phyloP scores from a whole-genome alignment of 92 coral and sea anemone species.

The Parazoanthus swiftii region DNA sequence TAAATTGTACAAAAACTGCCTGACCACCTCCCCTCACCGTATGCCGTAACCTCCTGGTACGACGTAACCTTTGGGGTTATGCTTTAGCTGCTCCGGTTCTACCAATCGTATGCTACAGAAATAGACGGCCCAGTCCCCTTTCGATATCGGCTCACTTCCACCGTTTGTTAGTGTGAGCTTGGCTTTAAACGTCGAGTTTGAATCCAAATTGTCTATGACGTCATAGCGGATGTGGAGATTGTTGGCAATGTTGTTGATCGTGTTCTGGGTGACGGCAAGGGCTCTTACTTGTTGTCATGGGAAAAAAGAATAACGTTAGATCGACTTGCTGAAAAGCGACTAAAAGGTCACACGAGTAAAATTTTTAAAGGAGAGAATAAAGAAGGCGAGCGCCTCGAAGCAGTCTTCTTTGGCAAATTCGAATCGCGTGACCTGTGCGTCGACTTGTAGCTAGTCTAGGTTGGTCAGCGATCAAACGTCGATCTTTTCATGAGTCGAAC shows the following conservation, averaged over 20 bases:
- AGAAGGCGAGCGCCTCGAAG: no score
- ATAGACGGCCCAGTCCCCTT: constrained; percentile 86
- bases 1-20: no score
- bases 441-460: no score
- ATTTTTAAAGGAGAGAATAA: no score
- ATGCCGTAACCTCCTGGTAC: constrained; percentile 79
- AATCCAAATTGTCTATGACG: constrained; percentile 69
- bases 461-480: not conserved
- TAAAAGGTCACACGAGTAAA: not conserved
- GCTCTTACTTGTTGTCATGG: not conserved
- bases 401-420: no score
- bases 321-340: not conserved
- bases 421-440: no score
- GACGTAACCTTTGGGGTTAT: constrained; percentile 74
- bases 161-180: constrained; percentile 73
- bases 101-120: constrained; percentile 82
- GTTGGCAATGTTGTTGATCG: constrained; percentile 68
- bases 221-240: constrained; percentile 72
- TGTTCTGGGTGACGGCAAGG: constrained; percentile 53
- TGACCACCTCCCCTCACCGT: constrained; percentile 13
- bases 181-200: constrained; percentile 38
- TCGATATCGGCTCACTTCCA: constrained; percentile 54
- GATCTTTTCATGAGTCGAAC: no score
- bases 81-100: constrained; percentile 68
- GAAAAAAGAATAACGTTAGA: not conserved